Evolutionary conservation across 2,888 invertebrate species (phyloP).

Genomic region (Operophtera brumata): DNA sequence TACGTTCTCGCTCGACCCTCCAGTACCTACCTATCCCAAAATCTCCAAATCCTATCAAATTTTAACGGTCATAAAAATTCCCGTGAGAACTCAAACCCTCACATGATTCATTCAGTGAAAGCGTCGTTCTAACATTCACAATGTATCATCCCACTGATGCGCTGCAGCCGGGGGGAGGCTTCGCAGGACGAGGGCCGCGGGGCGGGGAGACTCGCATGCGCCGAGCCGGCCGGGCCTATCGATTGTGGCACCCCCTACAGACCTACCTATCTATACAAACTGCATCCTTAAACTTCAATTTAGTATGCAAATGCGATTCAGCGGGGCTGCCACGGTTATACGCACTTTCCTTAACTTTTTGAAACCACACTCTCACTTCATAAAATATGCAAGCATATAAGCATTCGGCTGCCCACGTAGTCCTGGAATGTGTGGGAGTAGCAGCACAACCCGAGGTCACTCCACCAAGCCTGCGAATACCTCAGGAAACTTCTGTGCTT

Average conservation of each 20-base stretch:
- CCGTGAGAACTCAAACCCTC: slow-evolving; percentile 7
- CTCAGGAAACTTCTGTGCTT: no score
- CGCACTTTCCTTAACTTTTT: slow-evolving; percentile 1
- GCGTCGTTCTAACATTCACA: slow-evolving; percentile 24
- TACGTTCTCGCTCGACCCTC: not conserved
- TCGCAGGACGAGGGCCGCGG: slow-evolving; percentile 15
- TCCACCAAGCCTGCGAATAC: no score
- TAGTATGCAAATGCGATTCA: slow-evolving; percentile 27
- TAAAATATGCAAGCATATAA: no score
- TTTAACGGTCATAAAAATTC: slow-evolving; percentile 13
- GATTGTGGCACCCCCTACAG: slow-evolving; percentile 25
- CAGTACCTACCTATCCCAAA: no score
- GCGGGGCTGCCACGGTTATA: slow-evolving; percentile 2
- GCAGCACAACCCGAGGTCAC: no score
- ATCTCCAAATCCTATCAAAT: not conserved
- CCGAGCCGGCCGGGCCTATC: slow-evolving; percentile 29
- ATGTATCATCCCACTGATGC: slow-evolving; percentile 27
- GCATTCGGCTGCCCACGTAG: no score
- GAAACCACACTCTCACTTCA: slow-evolving; percentile 1
- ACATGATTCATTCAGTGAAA: slow-evolving; percentile 23
- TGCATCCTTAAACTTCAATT: slow-evolving; percentile 22
- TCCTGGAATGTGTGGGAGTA: no score
- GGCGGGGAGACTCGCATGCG: slow-evolving; percentile 30
- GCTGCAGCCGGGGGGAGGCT: slow-evolving; percentile 21
- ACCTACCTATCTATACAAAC: slow-evolving; percentile 24